A percentile compares a stretch with the other conserved stretches of the same genome.
Evolutionary conservation across 2,113 vertebrate species (phyloP).

Genomic region (Tragelaphus scriptus): DNA sequence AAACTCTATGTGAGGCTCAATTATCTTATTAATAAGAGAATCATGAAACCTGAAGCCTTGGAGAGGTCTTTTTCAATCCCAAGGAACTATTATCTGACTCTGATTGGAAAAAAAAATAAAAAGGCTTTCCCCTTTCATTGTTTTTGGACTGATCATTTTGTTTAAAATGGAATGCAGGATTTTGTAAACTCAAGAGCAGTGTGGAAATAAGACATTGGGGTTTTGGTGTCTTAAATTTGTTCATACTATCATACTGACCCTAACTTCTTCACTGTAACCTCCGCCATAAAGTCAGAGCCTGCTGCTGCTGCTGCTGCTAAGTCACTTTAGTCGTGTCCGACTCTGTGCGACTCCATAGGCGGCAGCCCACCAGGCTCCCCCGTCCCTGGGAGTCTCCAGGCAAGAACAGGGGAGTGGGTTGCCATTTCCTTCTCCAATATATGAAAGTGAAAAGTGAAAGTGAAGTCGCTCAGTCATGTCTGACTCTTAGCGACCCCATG

Average conservation of each 20-base stretch:
- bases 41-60: neutral
- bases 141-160: neutral
- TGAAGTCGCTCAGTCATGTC: too few relatives aligned
- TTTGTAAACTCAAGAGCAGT: neutral
- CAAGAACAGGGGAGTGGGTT: too few relatives aligned
- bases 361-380: too few relatives aligned
- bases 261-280: neutral
- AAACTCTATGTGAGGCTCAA: neutral
- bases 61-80: neutral
- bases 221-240: neutral
- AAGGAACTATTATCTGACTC: neutral
- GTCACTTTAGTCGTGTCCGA: rapidly evolving
- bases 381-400: too few relatives aligned
- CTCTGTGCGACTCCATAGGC: too few relatives aligned
- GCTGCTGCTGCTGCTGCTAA: too few relatives aligned
- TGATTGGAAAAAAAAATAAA: neutral
- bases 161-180: neutral
- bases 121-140: neutral
- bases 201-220: neutral
- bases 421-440: too few relatives aligned
- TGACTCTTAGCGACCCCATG: too few relatives aligned
- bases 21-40: neutral
- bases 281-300: neutral
- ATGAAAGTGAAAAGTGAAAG: too few relatives aligned
- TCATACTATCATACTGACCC: neutral